These are phyloP conservation scores for Lethocerus indicus DNA, from an alignment of 1,140 invertebrate species.

Conservation along the genomic window DNA sequence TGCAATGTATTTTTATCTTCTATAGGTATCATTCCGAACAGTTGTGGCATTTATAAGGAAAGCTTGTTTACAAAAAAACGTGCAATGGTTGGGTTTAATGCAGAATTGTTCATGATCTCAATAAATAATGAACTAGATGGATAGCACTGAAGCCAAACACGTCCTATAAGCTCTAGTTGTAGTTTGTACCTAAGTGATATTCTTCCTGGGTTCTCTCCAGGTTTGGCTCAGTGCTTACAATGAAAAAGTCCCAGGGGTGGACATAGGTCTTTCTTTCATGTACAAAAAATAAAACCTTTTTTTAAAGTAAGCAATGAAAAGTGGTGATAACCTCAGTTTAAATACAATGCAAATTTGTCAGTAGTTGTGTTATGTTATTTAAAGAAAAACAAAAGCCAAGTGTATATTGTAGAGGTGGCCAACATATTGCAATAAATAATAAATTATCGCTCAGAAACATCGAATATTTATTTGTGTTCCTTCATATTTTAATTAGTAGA, in stretches of 20 bases:
- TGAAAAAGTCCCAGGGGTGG: constrained; percentile 9
- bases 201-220: constrained; percentile 4
- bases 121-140: constrained; percentile 5
- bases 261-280: constrained; percentile 9
- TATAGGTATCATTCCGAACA: constrained; percentile 10
- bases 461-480: neutral
- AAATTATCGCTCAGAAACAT: constrained; percentile 6
- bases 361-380: constrained; percentile 8
- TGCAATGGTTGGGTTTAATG: constrained; percentile 9
- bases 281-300: constrained; percentile 8
- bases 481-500: neutral
- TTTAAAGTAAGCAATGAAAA: constrained; percentile 16
- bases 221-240: constrained; percentile 7
- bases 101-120: constrained; percentile 11
- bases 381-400: constrained; percentile 3
- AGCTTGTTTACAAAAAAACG: constrained; percentile 1
- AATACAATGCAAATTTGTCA: constrained; percentile 16
- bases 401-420: constrained; percentile 5
- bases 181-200: constrained; percentile 14
- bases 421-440: constrained; percentile 6
- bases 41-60: constrained; percentile 10
- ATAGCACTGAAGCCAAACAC: constrained; percentile 8
- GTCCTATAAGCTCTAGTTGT: constrained; percentile 8
- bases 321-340: constrained; percentile 16
- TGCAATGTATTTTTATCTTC: neutral